Conservation (phyloP, 2,113 vertebrate species). For the Vombatus ursinus region DNA sequence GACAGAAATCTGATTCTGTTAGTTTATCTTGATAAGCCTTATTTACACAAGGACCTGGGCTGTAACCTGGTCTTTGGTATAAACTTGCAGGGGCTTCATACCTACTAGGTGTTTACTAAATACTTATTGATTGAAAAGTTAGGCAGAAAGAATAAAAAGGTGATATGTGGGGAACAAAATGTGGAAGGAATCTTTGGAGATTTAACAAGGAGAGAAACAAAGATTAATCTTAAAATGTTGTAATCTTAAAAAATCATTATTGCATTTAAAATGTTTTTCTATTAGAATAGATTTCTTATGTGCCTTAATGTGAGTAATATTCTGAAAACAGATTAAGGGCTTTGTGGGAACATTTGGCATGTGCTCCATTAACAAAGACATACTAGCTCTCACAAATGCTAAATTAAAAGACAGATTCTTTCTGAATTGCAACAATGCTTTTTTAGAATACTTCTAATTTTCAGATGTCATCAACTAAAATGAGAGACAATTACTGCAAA, state of each 20-base stretch:
- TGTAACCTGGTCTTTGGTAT: neutral
- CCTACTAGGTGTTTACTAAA: neutral
- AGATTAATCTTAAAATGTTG: constrained; percentile 27
- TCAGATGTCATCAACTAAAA: constrained; percentile 77
- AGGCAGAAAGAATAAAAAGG: neutral
- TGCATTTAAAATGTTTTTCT: constrained; percentile 30
- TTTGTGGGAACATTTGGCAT: constrained; percentile 39
- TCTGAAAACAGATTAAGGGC: constrained; percentile 44
- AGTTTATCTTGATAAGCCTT: neutral
- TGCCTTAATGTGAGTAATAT: constrained; percentile 2
- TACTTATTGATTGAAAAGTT: neutral
- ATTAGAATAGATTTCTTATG: neutral
- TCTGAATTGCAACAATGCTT: constrained; percentile 75
- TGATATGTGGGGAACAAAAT: constrained; percentile 4
- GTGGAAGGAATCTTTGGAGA: constrained; percentile 7
- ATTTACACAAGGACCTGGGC: neutral
- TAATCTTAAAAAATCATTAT: neutral
- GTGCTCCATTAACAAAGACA: constrained; percentile 58
- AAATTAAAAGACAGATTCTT: constrained; percentile 69
- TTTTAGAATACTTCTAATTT: constrained; percentile 75
- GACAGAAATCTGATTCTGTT: neutral
- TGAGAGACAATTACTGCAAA: constrained; percentile 80
- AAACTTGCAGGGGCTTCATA: neutral
- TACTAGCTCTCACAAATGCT: constrained; percentile 65
- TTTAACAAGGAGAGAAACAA: neutral